Percentiles rank a stretch among this genome's conserved stretches.
These are phyloP conservation scores for Dioctria linearis DNA, from an alignment of 2,888 invertebrate genomes.

Conservation along the genomic window DNA sequence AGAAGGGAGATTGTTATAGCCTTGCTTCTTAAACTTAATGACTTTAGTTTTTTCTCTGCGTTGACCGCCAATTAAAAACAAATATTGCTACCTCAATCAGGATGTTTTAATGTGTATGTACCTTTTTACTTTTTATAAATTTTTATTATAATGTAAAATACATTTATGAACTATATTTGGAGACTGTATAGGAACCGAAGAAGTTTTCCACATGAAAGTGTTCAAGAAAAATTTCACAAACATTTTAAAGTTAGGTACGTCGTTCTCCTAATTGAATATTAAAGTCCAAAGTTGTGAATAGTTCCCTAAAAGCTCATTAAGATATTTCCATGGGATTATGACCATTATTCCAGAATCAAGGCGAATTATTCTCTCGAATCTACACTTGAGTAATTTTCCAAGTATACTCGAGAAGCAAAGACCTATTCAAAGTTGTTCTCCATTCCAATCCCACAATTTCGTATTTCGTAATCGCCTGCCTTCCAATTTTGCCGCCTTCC, in stretches of 20 bases:
- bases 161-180: no score
- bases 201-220: no score
- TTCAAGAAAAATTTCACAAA: no score
- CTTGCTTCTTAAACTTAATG: no score
- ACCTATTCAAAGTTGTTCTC: conserved; percentile 26
- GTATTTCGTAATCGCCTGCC: background rate
- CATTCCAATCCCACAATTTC: background rate
- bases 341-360: conserved; percentile 35
- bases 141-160: no score
- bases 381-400: conserved; percentile 22
- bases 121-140: no score
- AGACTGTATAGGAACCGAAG: no score
- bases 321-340: conserved; percentile 39
- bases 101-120: no score
- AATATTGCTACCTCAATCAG: no score
- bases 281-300: conserved; percentile 27
- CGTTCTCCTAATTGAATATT: conserved; percentile 35
- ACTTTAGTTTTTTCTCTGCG: no score
- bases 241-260: background rate
- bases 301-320: conserved; percentile 37
- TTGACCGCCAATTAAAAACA: no score
- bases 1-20: no score
- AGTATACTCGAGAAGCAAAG: conserved; percentile 17
- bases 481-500: background rate
- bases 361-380: conserved; percentile 36